Percentiles rank a stretch among this genome's conserved stretches.
Evolutionary conservation across 2,888 invertebrate genomes (phyloP).

Genomic region (Metallyticus violacea): DNA sequence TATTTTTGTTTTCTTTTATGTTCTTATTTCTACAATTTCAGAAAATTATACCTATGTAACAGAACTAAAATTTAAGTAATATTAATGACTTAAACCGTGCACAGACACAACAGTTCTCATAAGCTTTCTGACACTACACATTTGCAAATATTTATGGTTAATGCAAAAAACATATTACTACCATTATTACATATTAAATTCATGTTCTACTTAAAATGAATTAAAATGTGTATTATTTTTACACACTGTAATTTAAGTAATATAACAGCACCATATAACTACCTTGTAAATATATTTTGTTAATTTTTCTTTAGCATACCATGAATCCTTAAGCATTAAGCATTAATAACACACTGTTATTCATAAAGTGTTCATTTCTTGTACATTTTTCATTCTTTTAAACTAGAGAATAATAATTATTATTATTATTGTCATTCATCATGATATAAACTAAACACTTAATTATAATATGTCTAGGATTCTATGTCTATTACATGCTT

Average conservation of each 20-base stretch:
- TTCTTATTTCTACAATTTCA: neutral
- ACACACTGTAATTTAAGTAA: neutral
- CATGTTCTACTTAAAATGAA: neutral
- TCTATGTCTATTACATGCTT: slow-evolving; percentile 12
- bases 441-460: neutral
- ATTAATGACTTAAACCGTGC: neutral
- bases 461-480: neutral
- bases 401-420: neutral
- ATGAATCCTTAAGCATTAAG: neutral
- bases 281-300: neutral
- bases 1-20: neutral
- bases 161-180: neutral
- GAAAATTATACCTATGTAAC: neutral
- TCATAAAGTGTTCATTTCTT: neutral
- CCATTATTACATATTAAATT: neutral
- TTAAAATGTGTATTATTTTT: neutral
- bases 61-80: neutral
- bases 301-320: neutral
- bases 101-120: neutral
- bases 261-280: neutral
- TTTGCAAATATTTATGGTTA: neutral
- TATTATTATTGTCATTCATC: neutral
- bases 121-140: neutral
- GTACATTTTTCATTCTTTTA: neutral
- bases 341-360: neutral